A percentile compares a stretch with the other conserved stretches of the same genome.
phyloP scores from a whole-genome alignment of 2,888 invertebrate genomes.

The Galerucella nymphaeae region DNA sequence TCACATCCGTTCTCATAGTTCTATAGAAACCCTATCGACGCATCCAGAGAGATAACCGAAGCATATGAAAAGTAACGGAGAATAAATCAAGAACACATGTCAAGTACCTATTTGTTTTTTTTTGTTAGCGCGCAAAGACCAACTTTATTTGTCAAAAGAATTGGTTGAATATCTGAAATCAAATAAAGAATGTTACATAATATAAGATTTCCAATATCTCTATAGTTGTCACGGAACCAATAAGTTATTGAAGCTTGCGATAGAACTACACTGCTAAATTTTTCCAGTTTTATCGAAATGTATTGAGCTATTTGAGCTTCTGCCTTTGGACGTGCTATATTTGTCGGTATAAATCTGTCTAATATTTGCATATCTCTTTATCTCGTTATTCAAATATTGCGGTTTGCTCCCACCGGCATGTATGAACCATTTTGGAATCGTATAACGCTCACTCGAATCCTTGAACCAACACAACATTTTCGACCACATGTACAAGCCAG shows the following conservation, averaged over 20 bases:
- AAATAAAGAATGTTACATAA: background rate
- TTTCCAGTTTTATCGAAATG: background rate
- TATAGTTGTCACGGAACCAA: background rate
- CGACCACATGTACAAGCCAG: too few relatives aligned
- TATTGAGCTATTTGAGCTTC: background rate
- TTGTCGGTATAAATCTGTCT: too few relatives aligned
- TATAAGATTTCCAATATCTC: background rate
- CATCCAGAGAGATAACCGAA: background rate
- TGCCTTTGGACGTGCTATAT: too few relatives aligned
- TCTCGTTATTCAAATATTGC: too few relatives aligned
- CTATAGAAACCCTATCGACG: background rate
- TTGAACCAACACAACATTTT: too few relatives aligned
- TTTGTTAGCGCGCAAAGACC: background rate
- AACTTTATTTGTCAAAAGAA: background rate
- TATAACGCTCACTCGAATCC: too few relatives aligned
- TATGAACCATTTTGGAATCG: too few relatives aligned
- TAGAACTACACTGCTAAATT: background rate
- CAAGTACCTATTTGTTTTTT: background rate
- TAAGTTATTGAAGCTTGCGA: background rate
- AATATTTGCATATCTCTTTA: too few relatives aligned
- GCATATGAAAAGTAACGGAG: background rate
- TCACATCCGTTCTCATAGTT: background rate
- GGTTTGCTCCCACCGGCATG: too few relatives aligned
- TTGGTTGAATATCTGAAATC: background rate
- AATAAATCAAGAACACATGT: slow-evolving; percentile 3